A percentile compares a stretch with the other conserved stretches of the same genome.
phyloP scores from a whole-genome alignment of 2,797 vertebrate genomes.

The Phalanger gymnotis region DNA sequence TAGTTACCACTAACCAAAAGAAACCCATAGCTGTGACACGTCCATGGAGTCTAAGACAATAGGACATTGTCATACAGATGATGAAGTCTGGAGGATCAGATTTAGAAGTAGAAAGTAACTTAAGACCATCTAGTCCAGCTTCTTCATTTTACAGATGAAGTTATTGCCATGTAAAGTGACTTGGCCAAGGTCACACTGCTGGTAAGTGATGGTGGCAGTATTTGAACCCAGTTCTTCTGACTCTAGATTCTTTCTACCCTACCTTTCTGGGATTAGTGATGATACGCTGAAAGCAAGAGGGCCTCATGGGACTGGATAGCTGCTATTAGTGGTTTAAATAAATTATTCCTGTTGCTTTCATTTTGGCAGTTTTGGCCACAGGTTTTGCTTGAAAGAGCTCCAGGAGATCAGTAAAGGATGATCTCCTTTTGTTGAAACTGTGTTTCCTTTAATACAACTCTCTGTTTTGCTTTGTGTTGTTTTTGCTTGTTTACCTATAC shows the following conservation, averaged over 20 bases:
- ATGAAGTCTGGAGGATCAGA: background rate
- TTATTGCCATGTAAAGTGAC: background rate
- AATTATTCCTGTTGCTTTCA: conserved; percentile 23
- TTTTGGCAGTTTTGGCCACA: background rate
- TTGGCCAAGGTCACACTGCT: background rate
- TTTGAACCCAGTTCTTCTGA: background rate
- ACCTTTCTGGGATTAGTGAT: background rate
- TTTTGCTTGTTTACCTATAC: background rate
- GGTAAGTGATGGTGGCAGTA: background rate
- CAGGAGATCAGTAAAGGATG: background rate
- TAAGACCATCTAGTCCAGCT: background rate
- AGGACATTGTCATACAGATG: background rate
- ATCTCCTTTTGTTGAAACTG: conserved; percentile 34
- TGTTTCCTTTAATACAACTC: background rate
- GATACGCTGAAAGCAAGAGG: background rate
- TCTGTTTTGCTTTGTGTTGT: background rate
- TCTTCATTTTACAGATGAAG: background rate
- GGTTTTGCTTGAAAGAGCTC: background rate
- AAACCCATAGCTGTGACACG: background rate
- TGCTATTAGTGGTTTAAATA: background rate
- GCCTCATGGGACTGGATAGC: background rate
- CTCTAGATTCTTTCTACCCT: background rate
- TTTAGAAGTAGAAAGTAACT: background rate
- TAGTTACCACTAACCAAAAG: too few relatives aligned
- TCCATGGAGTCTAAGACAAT: background rate